A percentile compares a stretch with the other conserved stretches of the same genome.
Evolutionary conservation across 2,113 vertebrate genomes (phyloP).

Genomic region (Euleptes europaea): DNA sequence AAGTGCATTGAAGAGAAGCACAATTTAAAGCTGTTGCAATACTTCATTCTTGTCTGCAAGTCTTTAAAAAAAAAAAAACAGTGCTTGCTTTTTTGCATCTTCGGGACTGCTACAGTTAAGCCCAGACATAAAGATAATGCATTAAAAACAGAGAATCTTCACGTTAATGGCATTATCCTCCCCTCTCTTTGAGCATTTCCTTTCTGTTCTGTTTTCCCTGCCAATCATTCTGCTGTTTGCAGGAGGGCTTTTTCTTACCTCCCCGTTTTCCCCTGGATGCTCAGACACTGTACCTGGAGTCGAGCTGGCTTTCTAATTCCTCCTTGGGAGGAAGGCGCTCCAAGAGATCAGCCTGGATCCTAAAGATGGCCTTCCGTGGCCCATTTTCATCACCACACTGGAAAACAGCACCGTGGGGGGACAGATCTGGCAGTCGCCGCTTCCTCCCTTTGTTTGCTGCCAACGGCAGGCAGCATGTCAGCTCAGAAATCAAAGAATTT

Average conservation of each 20-base stretch:
- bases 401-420: conserved; percentile 46
- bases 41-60: conserved; percentile 27
- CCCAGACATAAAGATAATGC: conserved; percentile 29
- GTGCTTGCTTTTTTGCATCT: neutral
- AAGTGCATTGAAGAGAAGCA: too few species aligned
- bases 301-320: conserved; percentile 39
- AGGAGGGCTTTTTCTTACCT: conserved; percentile 34
- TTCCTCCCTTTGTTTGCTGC: conserved; percentile 60
- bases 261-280: neutral
- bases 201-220: conserved; percentile 15
- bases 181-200: neutral
- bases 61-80: too few species aligned
- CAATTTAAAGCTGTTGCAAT: neutral
- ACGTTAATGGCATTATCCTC: neutral
- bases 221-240: conserved; percentile 31
- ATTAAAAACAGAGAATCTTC: conserved; percentile 44
- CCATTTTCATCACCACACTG: neutral
- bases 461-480: conserved; percentile 61
- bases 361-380: conserved; percentile 6
- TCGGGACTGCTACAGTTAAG: conserved; percentile 23
- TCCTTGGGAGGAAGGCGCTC: conserved; percentile 3
- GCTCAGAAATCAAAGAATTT: conserved; percentile 64
- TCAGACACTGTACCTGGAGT: conserved; percentile 17
- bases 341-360: neutral
- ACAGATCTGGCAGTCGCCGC: conserved; percentile 47